Evolutionary conservation across 2,797 vertebrate genomes (phyloP), one percentile per base, ranked within the genome.

Genomic region (Tenualosa thibaudeaui): DNA sequence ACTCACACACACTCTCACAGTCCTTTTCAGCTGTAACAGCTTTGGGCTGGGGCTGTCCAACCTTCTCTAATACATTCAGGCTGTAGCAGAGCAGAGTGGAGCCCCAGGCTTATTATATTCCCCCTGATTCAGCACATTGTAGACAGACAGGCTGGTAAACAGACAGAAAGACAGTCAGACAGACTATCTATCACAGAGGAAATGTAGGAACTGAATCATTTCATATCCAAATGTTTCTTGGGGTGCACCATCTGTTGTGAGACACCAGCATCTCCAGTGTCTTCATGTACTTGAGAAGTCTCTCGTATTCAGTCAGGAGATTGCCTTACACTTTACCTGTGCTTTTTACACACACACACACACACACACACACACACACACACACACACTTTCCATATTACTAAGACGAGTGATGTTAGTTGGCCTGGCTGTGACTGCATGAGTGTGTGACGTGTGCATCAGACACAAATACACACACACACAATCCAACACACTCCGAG

Each of bases 41-140:
- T 68, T 68, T 68, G 26, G 24, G 26, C 26, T 68, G 4, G 62
- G 3, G 37, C 37, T 37, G 68, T 40, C 37, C 31, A 40, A 15
- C 40, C 40, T 8, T 22, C 19, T 46, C 71, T 78, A 78, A 46
- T 78, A 3, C 71, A 46, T 78, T 78, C 37, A 19, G 15, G 19
- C 13, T 19, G 37, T 43, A 43, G 37, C 68, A 75, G 37, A 75
- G 31, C 65, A 4, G 26, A 71, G 37, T 19, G 68, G 31, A 75
- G 40, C 71, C 37, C 37, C 19, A 17, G 40, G 40, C 71, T 40
- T 19, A 46, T 43, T 78, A 19, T 78, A 22, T 78, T 78, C 15
- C 37, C 19, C 40, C 71, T 78, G 71, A 78, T 78, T 78, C 71
- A 78, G 71, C 71, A 78, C 40, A 46, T 15, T 9, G 51, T 65